Evolutionary conservation across 2,888 invertebrate genomes (phyloP), one percentile per base, ranked within the genome.

Genomic region (Drosophila longiperda): DNA sequence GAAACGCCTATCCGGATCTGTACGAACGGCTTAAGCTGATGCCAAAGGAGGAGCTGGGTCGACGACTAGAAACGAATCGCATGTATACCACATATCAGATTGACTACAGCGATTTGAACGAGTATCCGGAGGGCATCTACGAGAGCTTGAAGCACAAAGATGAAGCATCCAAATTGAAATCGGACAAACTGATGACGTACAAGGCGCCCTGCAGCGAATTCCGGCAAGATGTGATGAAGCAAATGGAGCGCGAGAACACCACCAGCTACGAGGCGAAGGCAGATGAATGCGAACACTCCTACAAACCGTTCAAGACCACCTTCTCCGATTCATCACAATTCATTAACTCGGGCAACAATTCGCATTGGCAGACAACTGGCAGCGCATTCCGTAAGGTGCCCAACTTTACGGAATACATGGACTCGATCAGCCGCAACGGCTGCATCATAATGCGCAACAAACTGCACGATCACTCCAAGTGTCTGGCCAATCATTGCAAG

Each of bases 31-130:
- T 95, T 1, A 93, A 94, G 70, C 91, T 92, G 8, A 92, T 94
- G 67, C 94, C 95, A 6, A 93, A 94, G 23, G 93, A 94, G 57
- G 94, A 94, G 63, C 87, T 94, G 6, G 91, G 94, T 45, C 92
- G 93, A 15, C 91, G 94, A 40, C 93, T 95, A 36, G 94, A 95
- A 73, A 91, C 89, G 6, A 94, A 95, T 81, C 93, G 95, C 33
- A 87, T 95, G 77, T 92, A 92, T 49, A 93, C 94, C 8, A 95
- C 95, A 0, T 95, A 95, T 87, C 94, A 95, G 91, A 93, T 94
- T 5, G 95, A 95, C 82, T 95, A 91, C 78, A 93, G 94, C 23
- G 82, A 83, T 38, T 80, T 92, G 38, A 90, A 89, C 34, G 93
- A 93, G 64, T 92, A 92, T 75, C 91, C 92, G 0, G 89, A 91